Evolutionary conservation across 2,888 invertebrate genomes (phyloP), one percentile per base, ranked within the genome.

Genomic region (Ornithoptera priamus): DNA sequence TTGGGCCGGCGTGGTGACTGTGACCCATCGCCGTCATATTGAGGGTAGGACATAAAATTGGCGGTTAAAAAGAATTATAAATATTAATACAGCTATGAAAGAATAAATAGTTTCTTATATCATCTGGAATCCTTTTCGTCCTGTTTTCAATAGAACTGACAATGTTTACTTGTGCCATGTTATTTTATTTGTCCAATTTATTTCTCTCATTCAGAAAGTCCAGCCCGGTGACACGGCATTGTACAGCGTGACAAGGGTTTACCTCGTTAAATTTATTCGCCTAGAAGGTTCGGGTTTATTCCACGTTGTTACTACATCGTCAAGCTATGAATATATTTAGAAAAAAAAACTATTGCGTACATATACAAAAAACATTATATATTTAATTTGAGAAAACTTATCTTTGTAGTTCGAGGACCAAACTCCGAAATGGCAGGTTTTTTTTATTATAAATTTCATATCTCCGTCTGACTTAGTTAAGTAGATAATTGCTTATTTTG

Each of bases 321-420:
- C 36, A 24, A 62, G 63, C 62, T 63, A 68, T 78, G 75, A 78
- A 74, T 81, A 81, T 80, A 80, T 78, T 78, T 77, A 77, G 76
- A 77, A 78, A 79, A 58, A 58, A 81, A 81, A 15, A 10, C 5
- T n/a, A 5, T 5, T 56, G 8, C 56, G 56, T 56, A 46, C 46
- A 46, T 12, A 12, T 1, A 42, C 10, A 42, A 10, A 12, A 10
- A 42, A 46, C 15, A 15, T 46, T 46, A 12, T 15, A 46, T 46
- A 12, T 46, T 2, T 30, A 30, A 30, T 46, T 46, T 46, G 15
- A 12, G 4, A 10, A 46, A 15, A 12, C 15, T 46, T 46, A 46
- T 46, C 46, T 30, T 4, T 5, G 30, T 30, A 30, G 30, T 30
- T 5, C 30, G 30, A 30, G 30, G 30, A 30, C 4, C 30, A 30